Percentiles rank a stretch among this genome's conserved stretches.
Evolutionary conservation across 92 coral and sea anemone genomes (phyloP).

Genomic region (Nematostella vectensis): DNA sequence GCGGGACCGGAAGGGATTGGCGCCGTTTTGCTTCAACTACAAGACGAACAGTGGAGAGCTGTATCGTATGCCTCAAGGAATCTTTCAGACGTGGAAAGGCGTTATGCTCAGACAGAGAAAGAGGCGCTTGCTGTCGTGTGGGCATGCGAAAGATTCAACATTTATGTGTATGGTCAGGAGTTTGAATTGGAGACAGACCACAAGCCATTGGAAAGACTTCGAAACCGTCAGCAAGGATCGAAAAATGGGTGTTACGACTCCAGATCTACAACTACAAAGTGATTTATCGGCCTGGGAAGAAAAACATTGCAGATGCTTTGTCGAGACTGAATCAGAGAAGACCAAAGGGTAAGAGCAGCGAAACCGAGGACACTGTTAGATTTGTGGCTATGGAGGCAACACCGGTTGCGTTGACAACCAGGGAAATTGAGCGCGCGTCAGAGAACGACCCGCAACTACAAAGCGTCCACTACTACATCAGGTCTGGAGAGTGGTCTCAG

Average conservation of each 20-base stretch:
- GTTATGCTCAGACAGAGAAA: conserved; percentile 37
- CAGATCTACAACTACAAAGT: conserved; percentile 33
- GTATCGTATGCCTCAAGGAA: conserved; percentile 38
- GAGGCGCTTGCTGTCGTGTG: conserved; percentile 35
- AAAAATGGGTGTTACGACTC: conserved; percentile 41
- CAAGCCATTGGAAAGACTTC: conserved; percentile 37
- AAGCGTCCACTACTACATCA: no score
- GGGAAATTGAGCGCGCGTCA: conserved; percentile 41
- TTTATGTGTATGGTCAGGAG: conserved; percentile 44
- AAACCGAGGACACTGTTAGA: conserved; percentile 34
- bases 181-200: conserved; percentile 45
- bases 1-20: conserved; percentile 45
- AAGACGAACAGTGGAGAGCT: conserved; percentile 53
- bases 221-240: conserved; percentile 38
- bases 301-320: conserved; percentile 45
- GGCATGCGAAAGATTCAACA: conserved; percentile 35
- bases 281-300: conserved; percentile 39
- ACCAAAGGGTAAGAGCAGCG: conserved; percentile 42
- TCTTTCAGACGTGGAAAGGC: conserved; percentile 33
- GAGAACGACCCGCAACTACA: conserved; percentile 34
- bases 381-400: conserved; percentile 35
- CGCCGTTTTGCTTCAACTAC: conserved; percentile 40
- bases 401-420: conserved; percentile 41
- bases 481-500: no score
- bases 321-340: conserved; percentile 37